Evolutionary conservation across 2,888 invertebrate species (phyloP).

Genomic region (Tenthredo notha): DNA sequence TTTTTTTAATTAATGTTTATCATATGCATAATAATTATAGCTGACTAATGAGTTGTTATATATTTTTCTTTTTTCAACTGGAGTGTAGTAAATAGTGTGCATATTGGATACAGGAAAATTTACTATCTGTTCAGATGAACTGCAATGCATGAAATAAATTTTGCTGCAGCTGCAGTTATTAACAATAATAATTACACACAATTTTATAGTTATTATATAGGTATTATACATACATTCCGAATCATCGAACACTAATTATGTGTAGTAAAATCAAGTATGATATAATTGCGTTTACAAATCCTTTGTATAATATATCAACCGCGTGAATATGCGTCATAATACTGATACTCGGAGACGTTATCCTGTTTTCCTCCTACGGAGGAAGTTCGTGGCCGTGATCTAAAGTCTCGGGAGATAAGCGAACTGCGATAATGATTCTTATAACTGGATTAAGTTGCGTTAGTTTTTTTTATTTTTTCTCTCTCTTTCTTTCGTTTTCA

Average conservation of each 20-base stretch:
- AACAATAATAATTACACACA: too few species aligned
- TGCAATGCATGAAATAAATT: too few species aligned
- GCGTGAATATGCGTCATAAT: background rate
- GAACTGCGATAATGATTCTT: background rate
- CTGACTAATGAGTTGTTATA: background rate
- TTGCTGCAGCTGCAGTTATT: too few species aligned
- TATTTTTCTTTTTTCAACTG: background rate
- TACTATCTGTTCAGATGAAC: too few species aligned
- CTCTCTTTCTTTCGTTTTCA: background rate
- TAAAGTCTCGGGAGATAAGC: background rate
- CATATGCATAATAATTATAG: background rate
- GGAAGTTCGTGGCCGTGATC: background rate
- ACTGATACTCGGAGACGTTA: too few species aligned
- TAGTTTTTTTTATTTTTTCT: background rate
- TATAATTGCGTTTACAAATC: background rate
- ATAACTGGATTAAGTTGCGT: too few species aligned
- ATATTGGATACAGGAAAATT: too few species aligned
- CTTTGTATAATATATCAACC: background rate
- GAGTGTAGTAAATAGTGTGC: too few species aligned
- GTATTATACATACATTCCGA: too few species aligned
- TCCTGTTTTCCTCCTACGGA: background rate
- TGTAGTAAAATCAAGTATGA: background rate
- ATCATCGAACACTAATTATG: background rate
- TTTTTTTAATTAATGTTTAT: background rate
- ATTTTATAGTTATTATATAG: too few species aligned